Evolutionary conservation across 2,888 invertebrate species (phyloP).

Genomic region (Dryococelus australis): DNA sequence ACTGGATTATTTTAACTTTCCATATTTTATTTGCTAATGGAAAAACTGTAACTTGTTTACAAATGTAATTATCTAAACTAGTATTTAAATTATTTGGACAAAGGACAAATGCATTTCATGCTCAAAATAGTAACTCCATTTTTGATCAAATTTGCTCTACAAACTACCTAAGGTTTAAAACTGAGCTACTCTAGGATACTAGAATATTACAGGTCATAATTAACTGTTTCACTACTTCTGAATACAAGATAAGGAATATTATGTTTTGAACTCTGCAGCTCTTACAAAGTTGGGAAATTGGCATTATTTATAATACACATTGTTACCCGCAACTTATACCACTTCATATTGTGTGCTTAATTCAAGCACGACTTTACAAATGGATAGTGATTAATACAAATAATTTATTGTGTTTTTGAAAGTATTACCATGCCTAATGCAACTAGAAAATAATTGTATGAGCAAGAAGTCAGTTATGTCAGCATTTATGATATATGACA

Average conservation of each 20-base stretch:
- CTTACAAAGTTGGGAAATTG: constrained; percentile 5
- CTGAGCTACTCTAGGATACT: not conserved
- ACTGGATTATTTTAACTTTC: not conserved
- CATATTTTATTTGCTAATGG: not conserved
- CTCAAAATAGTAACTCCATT: constrained; percentile 16
- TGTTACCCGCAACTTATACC: not conserved
- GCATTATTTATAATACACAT: not conserved
- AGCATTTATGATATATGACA: too few species aligned
- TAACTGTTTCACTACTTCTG: not conserved
- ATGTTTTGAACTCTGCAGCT: not conserved
- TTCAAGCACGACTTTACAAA: not conserved
- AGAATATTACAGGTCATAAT: not conserved
- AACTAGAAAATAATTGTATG: not conserved
- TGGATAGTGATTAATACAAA: not conserved
- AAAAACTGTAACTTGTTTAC: not conserved
- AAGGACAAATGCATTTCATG: not conserved
- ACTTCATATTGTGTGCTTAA: not conserved
- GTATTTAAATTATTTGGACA: not conserved
- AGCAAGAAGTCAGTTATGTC: not conserved
- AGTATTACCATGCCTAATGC: not conserved
- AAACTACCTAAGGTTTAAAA: constrained; percentile 16
- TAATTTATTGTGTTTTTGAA: not conserved
- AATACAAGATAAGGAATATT: not conserved
- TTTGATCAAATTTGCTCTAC: not conserved
- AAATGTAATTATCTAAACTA: not conserved